phyloP scores from a whole-genome alignment of 2,888 invertebrate species.

The Pseudeuparius sepicola region DNA sequence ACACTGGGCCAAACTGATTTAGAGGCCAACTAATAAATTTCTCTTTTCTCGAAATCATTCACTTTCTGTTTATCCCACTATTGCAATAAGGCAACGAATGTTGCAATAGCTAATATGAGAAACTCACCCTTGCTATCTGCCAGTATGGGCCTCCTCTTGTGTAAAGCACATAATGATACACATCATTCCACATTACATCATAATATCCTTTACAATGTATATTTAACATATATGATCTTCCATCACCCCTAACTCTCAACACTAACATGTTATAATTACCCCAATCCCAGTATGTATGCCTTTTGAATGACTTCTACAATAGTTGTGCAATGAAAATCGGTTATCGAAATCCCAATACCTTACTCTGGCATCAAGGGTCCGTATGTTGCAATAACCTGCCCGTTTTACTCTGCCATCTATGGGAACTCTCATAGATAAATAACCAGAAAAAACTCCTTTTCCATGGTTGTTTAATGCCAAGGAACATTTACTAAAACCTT shows the following conservation, averaged over 20 bases:
- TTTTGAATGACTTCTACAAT: conserved; percentile 70
- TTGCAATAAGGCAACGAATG: too few species aligned
- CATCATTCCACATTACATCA: conserved; percentile 85
- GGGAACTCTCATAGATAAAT: conserved; percentile 57
- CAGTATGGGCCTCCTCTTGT: conserved; percentile 98
- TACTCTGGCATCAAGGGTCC: conserved; percentile 56
- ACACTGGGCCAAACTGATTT: too few species aligned
- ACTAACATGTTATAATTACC: conserved; percentile 63
- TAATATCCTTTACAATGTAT: conserved; percentile 63
- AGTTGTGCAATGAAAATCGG: too few species aligned
- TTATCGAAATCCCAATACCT: too few species aligned
- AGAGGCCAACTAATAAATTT: too few species aligned
- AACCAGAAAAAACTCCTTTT: conserved; percentile 63
- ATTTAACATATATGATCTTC: conserved; percentile 79
- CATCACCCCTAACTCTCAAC: conserved; percentile 84
- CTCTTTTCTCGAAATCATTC: too few species aligned
- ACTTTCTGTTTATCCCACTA: too few species aligned
- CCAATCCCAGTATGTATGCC: conserved; percentile 66
- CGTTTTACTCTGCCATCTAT: conserved; percentile 70
- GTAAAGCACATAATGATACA: conserved; percentile 74
- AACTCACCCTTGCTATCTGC: conserved; percentile 74
- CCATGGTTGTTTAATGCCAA: conserved; percentile 59
- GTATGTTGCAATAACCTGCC: conserved; percentile 76
- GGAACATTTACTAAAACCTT: conserved; percentile 63
- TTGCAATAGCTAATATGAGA: background rate